phyloP scores from a whole-genome alignment of 2,888 invertebrate genomes.

The Oxycera nigricornis region DNA sequence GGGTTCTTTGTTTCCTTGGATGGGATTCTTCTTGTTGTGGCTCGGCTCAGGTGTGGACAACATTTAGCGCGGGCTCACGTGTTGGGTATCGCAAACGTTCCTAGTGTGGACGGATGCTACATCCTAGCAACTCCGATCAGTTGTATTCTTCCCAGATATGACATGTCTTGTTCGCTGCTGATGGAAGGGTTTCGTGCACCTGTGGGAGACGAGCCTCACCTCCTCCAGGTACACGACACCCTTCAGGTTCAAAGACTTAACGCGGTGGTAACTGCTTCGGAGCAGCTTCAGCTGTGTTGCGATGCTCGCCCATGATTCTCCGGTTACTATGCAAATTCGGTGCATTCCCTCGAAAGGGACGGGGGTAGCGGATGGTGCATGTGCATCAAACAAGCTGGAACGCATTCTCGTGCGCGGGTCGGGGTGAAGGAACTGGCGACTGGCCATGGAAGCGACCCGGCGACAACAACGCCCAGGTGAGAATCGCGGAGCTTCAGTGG shows the following conservation, averaged over 20 bases:
- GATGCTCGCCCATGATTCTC: no score
- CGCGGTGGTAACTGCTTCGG: no score
- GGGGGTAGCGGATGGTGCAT: slow-evolving; percentile 16
- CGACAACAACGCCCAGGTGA: slow-evolving; percentile 20
- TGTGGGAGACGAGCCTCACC: no score
- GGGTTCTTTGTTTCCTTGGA: slow-evolving; percentile 11
- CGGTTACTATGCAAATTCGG: background rate
- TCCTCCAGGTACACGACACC: no score
- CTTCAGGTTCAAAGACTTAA: no score
- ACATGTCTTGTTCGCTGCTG: no score
- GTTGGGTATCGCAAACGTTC: no score
- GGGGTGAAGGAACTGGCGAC: slow-evolving; percentile 7
- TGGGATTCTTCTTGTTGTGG: background rate
- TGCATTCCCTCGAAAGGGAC: background rate
- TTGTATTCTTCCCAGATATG: no score
- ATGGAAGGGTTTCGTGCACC: no score
- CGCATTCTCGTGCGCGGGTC: background rate
- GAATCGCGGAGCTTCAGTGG: background rate
- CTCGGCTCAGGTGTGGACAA: background rate
- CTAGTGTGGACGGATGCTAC: no score
- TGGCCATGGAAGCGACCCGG: background rate
- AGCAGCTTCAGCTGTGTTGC: no score
- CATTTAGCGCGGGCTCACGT: background rate
- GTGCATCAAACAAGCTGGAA: background rate
- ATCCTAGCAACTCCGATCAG: no score